Percentiles rank a stretch among this genome's conserved stretches.
Conservation (phyloP, 2,797 vertebrate genomes). For the Sebastes umbrosus region DNA sequence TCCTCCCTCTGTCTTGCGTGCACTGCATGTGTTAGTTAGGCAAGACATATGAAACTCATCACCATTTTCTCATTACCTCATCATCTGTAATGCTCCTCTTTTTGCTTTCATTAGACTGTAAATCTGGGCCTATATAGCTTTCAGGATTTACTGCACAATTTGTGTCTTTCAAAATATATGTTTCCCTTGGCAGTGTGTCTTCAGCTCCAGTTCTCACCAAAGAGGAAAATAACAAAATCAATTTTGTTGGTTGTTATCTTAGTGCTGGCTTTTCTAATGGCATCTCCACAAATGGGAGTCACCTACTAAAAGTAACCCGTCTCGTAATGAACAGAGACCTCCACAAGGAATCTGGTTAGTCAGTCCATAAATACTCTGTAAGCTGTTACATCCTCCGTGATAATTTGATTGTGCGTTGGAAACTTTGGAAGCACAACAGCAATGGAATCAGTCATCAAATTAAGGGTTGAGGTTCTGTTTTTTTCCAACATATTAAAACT, state of each 20-base stretch:
- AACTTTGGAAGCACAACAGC: not conserved
- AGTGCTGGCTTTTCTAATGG: constrained; percentile 6
- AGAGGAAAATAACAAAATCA: constrained; percentile 38
- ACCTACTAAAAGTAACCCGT: constrained; percentile 13
- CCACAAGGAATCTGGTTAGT: not conserved
- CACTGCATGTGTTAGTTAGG: not conserved
- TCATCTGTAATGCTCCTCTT: constrained; percentile 37
- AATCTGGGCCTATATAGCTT: constrained; percentile 24
- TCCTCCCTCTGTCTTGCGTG: constrained; percentile 1
- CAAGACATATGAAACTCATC: constrained; percentile 56
- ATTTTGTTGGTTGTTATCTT: constrained; percentile 19
- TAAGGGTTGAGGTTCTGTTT: not conserved
- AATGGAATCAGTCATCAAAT: not conserved
- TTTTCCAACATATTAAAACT: not conserved
- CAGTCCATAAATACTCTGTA: constrained; percentile 4
- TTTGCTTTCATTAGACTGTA: constrained; percentile 46
- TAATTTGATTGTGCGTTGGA: not conserved
- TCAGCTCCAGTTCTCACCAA: constrained; percentile 14
- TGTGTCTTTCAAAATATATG: constrained; percentile 45
- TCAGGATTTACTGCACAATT: constrained; percentile 48
- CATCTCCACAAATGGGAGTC: constrained; percentile 7
- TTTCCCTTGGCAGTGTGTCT: constrained; percentile 36
- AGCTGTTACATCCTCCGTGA: not conserved
- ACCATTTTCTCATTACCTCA: constrained; percentile 55
- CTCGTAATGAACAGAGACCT: not conserved